Conservation (phyloP, 1,140 invertebrate genomes). For the Acyrthosiphon pisum region DNA sequence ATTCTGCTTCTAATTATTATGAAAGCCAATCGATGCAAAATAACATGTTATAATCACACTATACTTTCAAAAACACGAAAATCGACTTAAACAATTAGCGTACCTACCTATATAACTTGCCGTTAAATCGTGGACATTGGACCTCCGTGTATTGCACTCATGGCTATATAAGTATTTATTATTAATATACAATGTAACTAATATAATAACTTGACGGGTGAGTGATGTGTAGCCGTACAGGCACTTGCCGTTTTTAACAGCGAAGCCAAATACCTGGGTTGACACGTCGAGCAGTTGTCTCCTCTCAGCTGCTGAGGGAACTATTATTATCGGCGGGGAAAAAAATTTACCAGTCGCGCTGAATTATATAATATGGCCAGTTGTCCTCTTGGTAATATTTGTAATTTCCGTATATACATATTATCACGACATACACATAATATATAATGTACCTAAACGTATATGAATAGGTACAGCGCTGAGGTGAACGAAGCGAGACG, state of each 20-base stretch:
- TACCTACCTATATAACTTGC: too few species aligned
- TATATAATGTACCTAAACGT: background rate
- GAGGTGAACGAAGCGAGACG: slow-evolving; percentile 1
- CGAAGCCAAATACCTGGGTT: background rate
- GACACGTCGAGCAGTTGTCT: background rate
- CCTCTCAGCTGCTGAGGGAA: background rate
- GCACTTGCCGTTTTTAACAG: background rate
- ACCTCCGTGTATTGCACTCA: background rate
- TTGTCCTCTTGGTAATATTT: background rate
- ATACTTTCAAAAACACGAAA: background rate
- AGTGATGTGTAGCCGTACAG: too few species aligned
- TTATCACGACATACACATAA: background rate
- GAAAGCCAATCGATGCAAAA: background rate
- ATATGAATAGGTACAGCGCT: background rate
- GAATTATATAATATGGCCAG: background rate
- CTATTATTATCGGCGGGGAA: background rate
- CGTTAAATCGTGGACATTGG: background rate
- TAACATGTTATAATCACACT: background rate
- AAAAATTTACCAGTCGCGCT: background rate
- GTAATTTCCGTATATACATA: background rate
- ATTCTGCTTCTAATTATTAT: background rate
- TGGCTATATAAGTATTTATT: too few species aligned
- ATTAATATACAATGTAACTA: background rate
- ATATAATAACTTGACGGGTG: background rate
- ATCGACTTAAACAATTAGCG: background rate